Conservation (phyloP, 2,113 vertebrate species). For the Actenoides hombroni region DNA sequence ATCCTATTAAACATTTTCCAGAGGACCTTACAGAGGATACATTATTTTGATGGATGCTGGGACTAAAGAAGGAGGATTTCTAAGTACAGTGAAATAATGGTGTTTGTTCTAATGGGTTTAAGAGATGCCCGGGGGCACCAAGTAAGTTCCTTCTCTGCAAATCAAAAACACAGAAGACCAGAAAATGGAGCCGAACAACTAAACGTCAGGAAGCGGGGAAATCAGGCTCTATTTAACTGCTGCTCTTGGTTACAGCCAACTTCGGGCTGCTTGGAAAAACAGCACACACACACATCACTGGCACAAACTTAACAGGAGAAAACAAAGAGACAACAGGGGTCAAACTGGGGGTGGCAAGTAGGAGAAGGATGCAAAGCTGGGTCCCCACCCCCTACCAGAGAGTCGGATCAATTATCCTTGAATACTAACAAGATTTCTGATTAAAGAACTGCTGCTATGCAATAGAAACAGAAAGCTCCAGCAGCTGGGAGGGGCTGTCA, state of each 20-base stretch:
- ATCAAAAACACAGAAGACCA: constrained; percentile 75
- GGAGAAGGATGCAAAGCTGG: constrained; percentile 49
- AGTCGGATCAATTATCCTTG: constrained; percentile 69
- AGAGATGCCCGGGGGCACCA: constrained; percentile 75
- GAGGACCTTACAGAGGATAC: constrained; percentile 60
- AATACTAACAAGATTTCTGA: constrained; percentile 66
- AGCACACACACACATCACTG: constrained; percentile 72
- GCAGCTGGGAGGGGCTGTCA: constrained; percentile 45
- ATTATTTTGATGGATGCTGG: constrained; percentile 69
- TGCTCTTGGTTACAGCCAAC: constrained; percentile 75
- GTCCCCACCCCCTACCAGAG: constrained; percentile 49
- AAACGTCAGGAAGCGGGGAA: constrained; percentile 66
- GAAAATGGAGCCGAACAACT: constrained; percentile 76
- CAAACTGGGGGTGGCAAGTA: constrained; percentile 70
- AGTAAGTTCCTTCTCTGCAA: constrained; percentile 74
- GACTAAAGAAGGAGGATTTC: constrained; percentile 61
- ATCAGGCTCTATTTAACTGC: constrained; percentile 67
- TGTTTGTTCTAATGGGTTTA: constrained; percentile 60
- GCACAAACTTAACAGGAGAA: constrained; percentile 74
- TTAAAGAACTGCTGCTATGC: constrained; percentile 62
- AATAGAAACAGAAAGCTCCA: constrained; percentile 45
- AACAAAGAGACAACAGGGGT: constrained; percentile 78
- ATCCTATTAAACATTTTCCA: constrained; percentile 60
- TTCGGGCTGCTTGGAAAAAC: constrained; percentile 71
- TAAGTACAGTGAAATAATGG: constrained; percentile 65